Evolutionary conservation across 2,888 invertebrate genomes (phyloP).

Genomic region (Latrodectus elegans): DNA sequence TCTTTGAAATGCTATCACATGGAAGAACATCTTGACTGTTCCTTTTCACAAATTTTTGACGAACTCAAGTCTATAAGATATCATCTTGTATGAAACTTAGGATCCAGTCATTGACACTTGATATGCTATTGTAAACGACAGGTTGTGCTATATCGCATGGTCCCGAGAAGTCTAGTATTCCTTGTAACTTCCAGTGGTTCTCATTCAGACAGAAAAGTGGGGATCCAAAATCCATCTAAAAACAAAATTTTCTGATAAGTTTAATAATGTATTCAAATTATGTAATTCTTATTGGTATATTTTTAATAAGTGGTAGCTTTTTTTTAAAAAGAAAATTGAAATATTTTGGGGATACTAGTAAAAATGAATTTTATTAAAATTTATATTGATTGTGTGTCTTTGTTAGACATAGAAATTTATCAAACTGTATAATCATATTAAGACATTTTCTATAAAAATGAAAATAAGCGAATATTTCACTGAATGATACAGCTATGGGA

Average conservation of each 20-base stretch:
- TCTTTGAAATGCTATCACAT: constrained; percentile 28
- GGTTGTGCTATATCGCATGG: constrained; percentile 40
- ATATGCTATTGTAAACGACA: constrained; percentile 32
- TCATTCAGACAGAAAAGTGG: constrained; percentile 45
- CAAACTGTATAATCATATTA: no score
- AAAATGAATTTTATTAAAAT: no score
- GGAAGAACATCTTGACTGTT: constrained; percentile 28
- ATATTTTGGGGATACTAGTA: no score
- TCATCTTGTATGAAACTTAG: constrained; percentile 1
- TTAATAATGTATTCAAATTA: no score
- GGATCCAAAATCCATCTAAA: constrained; percentile 54
- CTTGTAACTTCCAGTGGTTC: constrained; percentile 53
- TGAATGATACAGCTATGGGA: no score
- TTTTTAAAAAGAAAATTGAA: no score
- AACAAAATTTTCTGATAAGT: background rate
- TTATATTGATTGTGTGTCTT: no score
- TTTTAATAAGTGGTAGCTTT: no score
- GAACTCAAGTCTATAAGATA: background rate
- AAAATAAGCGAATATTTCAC: no score
- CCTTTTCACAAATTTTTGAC: background rate
- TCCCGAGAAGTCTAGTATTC: constrained; percentile 22
- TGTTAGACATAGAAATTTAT: no score
- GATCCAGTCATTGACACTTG: constrained; percentile 38
- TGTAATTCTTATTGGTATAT: no score
- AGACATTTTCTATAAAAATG: no score